Evolutionary conservation across 2,113 vertebrate species (phyloP), one percentile per base, ranked within the genome.

Genomic region (Cranoglanis bouderius): DNA sequence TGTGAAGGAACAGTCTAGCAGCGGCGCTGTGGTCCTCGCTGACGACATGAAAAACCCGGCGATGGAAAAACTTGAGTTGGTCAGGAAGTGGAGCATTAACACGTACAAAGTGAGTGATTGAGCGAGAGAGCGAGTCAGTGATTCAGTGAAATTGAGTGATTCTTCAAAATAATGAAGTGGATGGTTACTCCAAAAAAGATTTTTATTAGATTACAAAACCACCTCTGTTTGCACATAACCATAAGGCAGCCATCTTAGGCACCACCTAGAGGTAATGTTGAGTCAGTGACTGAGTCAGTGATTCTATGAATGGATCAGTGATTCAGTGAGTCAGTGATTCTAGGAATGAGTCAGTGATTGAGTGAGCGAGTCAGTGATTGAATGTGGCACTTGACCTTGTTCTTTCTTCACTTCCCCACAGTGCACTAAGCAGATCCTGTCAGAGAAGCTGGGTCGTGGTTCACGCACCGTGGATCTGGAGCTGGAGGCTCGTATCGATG

Each of bases 401-500:
- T 16, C 9, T 19, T 59, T 91, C 43, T 91, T 87, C 87, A 49
- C 18, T 81, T 82, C 74, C 84, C 92, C 90, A 26, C 94, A 99
- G 98, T 99, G 98, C 88, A 99, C 98, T 91, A 96, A 97, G 88
- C 98, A 99, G 93, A 99, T 99, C 94, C 96, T 99, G 89, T 99
- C 98, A 2, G 98, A 99, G 95, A 99, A 97, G 94, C 88, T 99
- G 93, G 98, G 98, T 51, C 97, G 98, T 51, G 98, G 98, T 90
- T 99, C 98, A n/a, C 97, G 96, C 95, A 99, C 98, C 0, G 98
- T 99, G 86, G 98, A 99, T 94, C 92, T 98, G 94, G 98, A 99
- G 93, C 95, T 99, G 90, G 98, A 99, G 96, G 96, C 97, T 84
- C 98, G 98, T 91, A 99, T 99, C 72, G 98, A 99, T 89, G 93